phyloP scores from a whole-genome alignment of 2,113 vertebrate species.

The Istiophorus platypterus region DNA sequence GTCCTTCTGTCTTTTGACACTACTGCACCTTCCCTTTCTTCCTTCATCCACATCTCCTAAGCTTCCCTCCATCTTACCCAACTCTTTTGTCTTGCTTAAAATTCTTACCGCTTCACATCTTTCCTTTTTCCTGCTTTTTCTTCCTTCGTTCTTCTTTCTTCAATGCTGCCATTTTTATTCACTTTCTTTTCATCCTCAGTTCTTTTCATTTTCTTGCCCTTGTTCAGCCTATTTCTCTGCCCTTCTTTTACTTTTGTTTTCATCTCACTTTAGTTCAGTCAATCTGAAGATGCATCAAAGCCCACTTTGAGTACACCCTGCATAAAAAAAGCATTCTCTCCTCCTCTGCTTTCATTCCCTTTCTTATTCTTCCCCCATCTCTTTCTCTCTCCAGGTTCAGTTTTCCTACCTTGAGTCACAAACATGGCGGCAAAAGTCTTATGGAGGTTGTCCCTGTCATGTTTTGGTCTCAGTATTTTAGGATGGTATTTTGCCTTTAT shows the following conservation, averaged over 20 bases:
- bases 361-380: conserved; percentile 19
- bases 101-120: background rate
- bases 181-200: background rate
- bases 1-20: background rate
- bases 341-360: conserved; percentile 27
- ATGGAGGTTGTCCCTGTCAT: conserved; percentile 35
- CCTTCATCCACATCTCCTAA: background rate
- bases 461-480: conserved; percentile 28
- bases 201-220: conserved; percentile 20
- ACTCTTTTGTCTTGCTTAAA: background rate
- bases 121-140: background rate
- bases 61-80: background rate
- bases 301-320: conserved; percentile 1
- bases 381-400: background rate
- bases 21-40: too few species aligned
- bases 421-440: conserved; percentile 40
- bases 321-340: conserved; percentile 2
- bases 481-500: conserved; percentile 14
- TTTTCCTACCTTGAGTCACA: conserved; percentile 30
- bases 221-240: conserved; percentile 15
- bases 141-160: background rate
- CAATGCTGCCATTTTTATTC: background rate
- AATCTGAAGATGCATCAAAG: conserved; percentile 41
- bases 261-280: conserved; percentile 30
- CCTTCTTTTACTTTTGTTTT: conserved; percentile 50